These are phyloP conservation scores for Beris chalybata DNA, from an alignment of 2,888 invertebrate genomes.

Conservation along the genomic window DNA sequence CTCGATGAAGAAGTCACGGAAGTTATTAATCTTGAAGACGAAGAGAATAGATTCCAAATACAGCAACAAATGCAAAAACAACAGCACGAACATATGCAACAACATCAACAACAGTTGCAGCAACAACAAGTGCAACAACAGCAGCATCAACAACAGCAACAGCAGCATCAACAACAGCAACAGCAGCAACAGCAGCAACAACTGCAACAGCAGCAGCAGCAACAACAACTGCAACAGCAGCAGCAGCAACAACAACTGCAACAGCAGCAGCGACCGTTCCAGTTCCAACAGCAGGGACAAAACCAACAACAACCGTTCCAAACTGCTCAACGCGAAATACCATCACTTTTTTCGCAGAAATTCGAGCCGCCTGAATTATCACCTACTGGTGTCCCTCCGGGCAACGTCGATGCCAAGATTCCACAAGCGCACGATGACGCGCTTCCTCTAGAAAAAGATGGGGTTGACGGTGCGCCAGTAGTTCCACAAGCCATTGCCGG, in stretches of 20 bases:
- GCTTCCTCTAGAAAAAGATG: too few relatives aligned
- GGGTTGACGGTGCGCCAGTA: too few relatives aligned
- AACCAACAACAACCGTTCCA: neutral
- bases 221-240: neutral
- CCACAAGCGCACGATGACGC: neutral
- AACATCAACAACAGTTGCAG: neutral
- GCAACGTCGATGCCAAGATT: neutral
- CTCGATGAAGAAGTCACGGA: slow-evolving; percentile 38
- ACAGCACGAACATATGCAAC: neutral
- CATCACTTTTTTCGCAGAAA: slow-evolving; percentile 18
- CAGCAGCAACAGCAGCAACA: neutral
- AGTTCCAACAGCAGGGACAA: neutral
- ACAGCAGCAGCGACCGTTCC: slow-evolving; percentile 10
- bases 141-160: neutral
- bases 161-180: neutral
- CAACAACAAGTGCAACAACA: neutral
- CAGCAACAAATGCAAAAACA: neutral
- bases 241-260: neutral
- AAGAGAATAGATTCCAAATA: slow-evolving; percentile 6
- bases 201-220: neutral
- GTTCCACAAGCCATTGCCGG: slow-evolving; percentile 45
- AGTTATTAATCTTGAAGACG: slow-evolving; percentile 39
- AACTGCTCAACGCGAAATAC: slow-evolving; percentile 7
- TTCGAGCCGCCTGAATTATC: slow-evolving; percentile 17
- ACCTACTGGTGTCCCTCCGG: neutral